These are phyloP conservation scores for Lapara coniferarum DNA, from an alignment of 2,888 invertebrate species.

Conservation along the genomic window DNA sequence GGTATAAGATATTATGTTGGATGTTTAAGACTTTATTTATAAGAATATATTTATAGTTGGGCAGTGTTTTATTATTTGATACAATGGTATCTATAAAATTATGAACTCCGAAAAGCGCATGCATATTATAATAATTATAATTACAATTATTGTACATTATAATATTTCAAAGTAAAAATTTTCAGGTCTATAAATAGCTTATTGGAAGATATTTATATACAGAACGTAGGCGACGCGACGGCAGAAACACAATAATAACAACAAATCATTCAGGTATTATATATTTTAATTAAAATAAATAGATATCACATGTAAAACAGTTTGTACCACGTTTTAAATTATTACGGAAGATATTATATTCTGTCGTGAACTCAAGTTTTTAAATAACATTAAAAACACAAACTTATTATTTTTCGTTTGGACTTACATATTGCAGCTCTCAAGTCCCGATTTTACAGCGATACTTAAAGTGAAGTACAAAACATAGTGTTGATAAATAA, in stretches of 20 bases:
- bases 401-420: no score
- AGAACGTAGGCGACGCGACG: background rate
- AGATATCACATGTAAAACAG: constrained; percentile 31
- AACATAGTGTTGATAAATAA: background rate
- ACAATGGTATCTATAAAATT: background rate
- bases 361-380: background rate
- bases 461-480: constrained; percentile 5
- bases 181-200: no score
- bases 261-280: constrained; percentile 15
- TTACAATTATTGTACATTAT: no score
- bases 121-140: no score
- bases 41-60: constrained; percentile 48
- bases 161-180: no score
- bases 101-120: no score
- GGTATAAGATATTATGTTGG: constrained; percentile 53
- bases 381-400: no score
- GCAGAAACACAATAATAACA: constrained; percentile 5
- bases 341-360: background rate
- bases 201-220: background rate
- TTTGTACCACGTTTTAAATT: constrained; percentile 31
- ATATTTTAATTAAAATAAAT: constrained; percentile 28
- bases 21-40: constrained; percentile 67
- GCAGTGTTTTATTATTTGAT: background rate
- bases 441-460: background rate
- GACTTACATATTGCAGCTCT: background rate